phyloP scores from a whole-genome alignment of 2,797 vertebrate genomes.

The Choloepus didactylus region DNA sequence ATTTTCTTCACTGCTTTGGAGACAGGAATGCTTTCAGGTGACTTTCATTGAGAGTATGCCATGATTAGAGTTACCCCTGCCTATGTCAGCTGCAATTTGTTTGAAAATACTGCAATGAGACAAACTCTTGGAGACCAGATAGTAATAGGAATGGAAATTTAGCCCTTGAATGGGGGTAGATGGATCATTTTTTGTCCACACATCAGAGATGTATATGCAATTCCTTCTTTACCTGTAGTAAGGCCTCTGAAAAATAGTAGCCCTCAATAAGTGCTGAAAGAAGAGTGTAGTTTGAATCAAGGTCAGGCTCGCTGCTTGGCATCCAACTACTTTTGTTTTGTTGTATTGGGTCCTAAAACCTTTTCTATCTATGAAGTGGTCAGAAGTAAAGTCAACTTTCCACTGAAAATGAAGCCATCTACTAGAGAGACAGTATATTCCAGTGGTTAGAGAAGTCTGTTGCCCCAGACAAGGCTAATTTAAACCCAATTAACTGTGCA shows the following conservation, averaged over 20 bases:
- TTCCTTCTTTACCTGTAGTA: not conserved
- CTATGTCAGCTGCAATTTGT: not conserved
- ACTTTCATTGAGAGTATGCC: not conserved
- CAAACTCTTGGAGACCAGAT: conserved; percentile 39
- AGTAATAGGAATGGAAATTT: not conserved
- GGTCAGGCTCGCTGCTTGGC: not conserved
- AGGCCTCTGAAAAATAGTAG: not conserved
- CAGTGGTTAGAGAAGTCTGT: not conserved
- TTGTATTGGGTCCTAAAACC: not conserved
- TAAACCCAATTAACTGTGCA: not conserved
- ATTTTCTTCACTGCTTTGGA: not conserved
- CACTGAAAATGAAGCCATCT: not conserved
- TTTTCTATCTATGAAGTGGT: not conserved
- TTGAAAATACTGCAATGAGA: not conserved
- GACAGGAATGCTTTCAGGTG: not conserved
- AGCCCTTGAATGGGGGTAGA: not conserved
- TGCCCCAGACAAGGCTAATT: not conserved
- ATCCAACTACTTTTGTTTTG: not conserved
- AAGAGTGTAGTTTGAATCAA: not conserved
- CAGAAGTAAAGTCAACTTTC: not conserved
- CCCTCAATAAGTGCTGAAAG: not conserved
- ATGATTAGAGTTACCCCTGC: not conserved
- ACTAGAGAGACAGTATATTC: not conserved
- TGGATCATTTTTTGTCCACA: not conserved
- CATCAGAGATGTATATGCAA: not conserved